Percentiles rank a stretch among this genome's conserved stretches.
Conservation (phyloP, 2,888 invertebrate genomes). For the Lycia hirtaria region DNA sequence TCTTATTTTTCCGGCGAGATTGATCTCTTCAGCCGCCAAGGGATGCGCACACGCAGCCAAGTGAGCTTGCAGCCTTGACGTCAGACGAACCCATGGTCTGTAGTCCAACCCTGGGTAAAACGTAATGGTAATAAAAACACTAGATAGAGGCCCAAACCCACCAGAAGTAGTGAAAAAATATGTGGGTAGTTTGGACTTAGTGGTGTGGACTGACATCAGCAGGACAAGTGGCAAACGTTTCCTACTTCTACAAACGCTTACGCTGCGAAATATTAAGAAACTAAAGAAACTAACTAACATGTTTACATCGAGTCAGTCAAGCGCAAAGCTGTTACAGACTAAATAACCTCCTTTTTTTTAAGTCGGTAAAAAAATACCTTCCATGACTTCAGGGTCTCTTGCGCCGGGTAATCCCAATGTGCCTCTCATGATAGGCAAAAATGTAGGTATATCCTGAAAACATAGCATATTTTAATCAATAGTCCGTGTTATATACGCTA, state of each 20-base stretch:
- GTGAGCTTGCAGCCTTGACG: conserved; percentile 91
- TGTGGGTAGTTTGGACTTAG: no score
- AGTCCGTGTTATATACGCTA: no score
- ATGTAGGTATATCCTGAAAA: conserved; percentile 93
- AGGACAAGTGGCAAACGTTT: no score
- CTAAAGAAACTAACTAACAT: no score
- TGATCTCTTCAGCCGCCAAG: conserved; percentile 92
- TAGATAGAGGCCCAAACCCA: neutral
- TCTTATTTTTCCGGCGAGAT: conserved; percentile 89
- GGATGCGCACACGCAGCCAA: conserved; percentile 92
- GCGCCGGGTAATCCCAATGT: conserved; percentile 94
- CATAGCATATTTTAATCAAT: neutral
- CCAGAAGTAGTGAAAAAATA: no score
- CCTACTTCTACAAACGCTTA: no score
- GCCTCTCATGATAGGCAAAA: conserved; percentile 96
- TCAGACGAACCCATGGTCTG: conserved; percentile 88
- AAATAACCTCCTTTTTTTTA: no score
- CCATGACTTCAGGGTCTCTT: conserved; percentile 94
- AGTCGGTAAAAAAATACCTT: conserved; percentile 70
- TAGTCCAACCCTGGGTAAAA: conserved; percentile 67
- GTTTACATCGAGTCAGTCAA: no score
- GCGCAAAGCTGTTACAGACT: no score
- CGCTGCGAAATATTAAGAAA: no score
- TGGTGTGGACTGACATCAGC: no score
- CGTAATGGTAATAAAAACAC: neutral